Base-by-base conservation (phyloP, 2,888 invertebrate genomes). In the Flexamia atlantica region DNA sequence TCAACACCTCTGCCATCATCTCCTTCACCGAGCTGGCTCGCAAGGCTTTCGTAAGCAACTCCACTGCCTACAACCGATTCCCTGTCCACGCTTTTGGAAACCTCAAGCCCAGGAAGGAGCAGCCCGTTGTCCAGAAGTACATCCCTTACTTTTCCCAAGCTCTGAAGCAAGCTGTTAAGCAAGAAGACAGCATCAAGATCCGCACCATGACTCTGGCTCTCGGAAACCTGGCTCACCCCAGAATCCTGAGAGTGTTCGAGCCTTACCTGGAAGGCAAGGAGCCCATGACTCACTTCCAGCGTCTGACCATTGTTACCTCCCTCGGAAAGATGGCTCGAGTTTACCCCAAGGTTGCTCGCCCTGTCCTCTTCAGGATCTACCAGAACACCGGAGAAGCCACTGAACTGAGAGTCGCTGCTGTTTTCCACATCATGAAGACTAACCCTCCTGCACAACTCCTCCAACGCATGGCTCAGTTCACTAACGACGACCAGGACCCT, bases 391-490 rank as follows among this genome's bases (percentile, higher is more conserved):
- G 92, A 84, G 95, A 95, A 88, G 89, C 91, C 20, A 92, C 93
- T 86, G 93, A 94, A 90, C 91, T 95, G 9, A 93, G 95, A 88
- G 92, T 93, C 60, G 92, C 93, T 76, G 94, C 95, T 64, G 92
- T 94, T 0, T 91, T 91, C 83, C 91, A 92, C 80, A 89, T 95
- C 84, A 93, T 95, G 90, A 91, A 90, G 87, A 91, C 93, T 14
- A 90, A 91, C 57, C 95, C 95, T 40, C 92, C 93, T 9, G 89
- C 91, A 25, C 90, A 90, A n/a, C 93, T 95, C 92, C 92, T 95
- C 88, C 93, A 94, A 90, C 91, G 93, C 40, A 94, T 95, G 93
- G 95, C 95, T 25, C 91, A 92, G 88, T 92, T 93, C 90, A 95
- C 95, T 7, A 92, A 94, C 86, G 89, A 91, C 76, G 95, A 95